phyloP scores from a whole-genome alignment of 2,888 invertebrate genomes.

The Diadegma fenestrale region DNA sequence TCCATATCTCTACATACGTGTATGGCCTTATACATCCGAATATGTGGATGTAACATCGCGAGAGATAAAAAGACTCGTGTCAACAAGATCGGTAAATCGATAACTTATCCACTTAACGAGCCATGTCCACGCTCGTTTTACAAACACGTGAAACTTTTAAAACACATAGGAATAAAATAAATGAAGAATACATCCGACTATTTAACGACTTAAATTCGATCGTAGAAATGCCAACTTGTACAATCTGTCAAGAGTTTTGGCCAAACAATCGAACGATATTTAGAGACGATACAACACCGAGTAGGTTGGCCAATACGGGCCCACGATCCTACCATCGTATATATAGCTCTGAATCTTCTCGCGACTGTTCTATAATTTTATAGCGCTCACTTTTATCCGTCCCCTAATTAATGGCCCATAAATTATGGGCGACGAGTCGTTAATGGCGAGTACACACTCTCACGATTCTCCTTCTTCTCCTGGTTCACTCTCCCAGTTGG shows the following conservation, averaged over 20 bases:
- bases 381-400: constrained; percentile 78
- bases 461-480: constrained; percentile 41
- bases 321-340: background rate
- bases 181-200: constrained; percentile 2
- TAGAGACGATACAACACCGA: constrained; percentile 4
- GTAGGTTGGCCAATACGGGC: constrained; percentile 44
- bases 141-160: constrained; percentile 41
- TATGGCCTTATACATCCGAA: constrained; percentile 35
- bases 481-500: background rate
- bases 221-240: constrained; percentile 15
- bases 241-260: constrained; percentile 35
- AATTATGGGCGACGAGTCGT: constrained; percentile 82
- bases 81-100: constrained; percentile 67
- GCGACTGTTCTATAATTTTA: constrained; percentile 80
- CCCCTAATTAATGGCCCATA: constrained; percentile 83
- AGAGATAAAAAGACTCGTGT: constrained; percentile 61
- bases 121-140: constrained; percentile 61
- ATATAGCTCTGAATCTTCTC: constrained; percentile 13
- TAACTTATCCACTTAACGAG: constrained; percentile 68
- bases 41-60: constrained; percentile 35
- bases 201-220: constrained; percentile 41
- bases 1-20: background rate
- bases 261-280: constrained; percentile 39
- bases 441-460: constrained; percentile 74
- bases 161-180: constrained; percentile 1